A percentile compares a stretch with the other conserved stretches of the same genome.
Evolutionary conservation across 2,797 vertebrate genomes (phyloP).

Genomic region (Notolepis coatsorum): DNA sequence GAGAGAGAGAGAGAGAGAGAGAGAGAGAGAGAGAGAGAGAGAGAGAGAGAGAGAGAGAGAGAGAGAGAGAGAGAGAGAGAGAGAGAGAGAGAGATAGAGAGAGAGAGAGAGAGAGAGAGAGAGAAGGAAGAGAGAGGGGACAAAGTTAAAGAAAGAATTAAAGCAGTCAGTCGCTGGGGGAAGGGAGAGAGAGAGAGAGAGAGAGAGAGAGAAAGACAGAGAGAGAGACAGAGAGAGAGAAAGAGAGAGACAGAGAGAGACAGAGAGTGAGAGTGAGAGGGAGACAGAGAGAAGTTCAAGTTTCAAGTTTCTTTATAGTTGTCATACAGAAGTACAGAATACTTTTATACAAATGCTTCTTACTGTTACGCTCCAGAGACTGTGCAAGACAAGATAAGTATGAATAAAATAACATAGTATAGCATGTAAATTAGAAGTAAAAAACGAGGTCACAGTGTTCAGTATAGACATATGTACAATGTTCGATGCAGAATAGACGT

Average conservation of each 20-base stretch:
- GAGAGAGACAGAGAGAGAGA: slow-evolving; percentile 2
- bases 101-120: neutral
- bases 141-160: slow-evolving; percentile 53
- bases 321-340: too few relatives aligned
- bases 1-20: neutral
- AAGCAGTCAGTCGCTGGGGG: slow-evolving; percentile 12
- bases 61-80: neutral
- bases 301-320: too few relatives aligned
- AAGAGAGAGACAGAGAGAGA: slow-evolving; percentile 12
- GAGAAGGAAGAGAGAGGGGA: neutral
- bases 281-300: too few relatives aligned
- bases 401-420: too few relatives aligned
- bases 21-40: neutral
- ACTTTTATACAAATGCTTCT: too few relatives aligned
- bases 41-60: neutral
- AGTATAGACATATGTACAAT: too few relatives aligned
- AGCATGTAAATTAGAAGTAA: too few relatives aligned
- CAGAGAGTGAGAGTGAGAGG: neutral
- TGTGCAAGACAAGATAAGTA: too few relatives aligned
- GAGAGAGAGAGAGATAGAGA: slow-evolving; percentile 5
- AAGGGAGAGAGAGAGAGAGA: neutral
- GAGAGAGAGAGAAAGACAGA: neutral
- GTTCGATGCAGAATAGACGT: too few relatives aligned
- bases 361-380: too few relatives aligned
- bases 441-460: too few relatives aligned